Base-by-base conservation (phyloP, 2,888 invertebrate species). In the Coleophora flavipennella region DNA sequence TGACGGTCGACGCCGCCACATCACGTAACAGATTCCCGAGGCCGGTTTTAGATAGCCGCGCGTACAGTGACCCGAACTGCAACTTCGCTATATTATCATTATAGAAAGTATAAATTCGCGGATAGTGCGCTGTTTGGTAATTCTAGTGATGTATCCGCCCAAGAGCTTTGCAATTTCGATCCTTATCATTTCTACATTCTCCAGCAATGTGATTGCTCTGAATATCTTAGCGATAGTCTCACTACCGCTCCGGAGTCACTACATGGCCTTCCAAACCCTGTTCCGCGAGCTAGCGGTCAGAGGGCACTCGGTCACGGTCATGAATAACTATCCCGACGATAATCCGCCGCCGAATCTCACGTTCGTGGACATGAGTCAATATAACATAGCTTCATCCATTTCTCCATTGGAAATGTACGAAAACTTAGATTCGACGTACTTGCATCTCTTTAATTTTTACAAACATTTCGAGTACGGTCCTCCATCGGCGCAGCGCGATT, bases 271-370 rank as follows among this genome's bases (percentile, higher is more conserved):
- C 48, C 72, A 85, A 44, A 81, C 85, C 0, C 62, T 91, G 9
- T 66, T 91, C 31, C 79, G 76, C 9, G 87, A 85, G 44, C 58
- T 91, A 34, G 87, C 87, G 0, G 55, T 58, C 11, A 76, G 83
- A 8, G 91, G 90, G 0, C 90, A 91, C 49, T 72, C 86, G 7
- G 66, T 91, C 0, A 90, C 90, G 1, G 88, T 90, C 8, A 72
- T 90, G 7, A 89, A 88, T 9, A 86, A 87, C 55, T 90, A 86
- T 47, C 87, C 88, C 1, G 69, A 75, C 38, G 58, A 67, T 8
- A 55, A 72, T 29, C 67, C 77, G 0, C 43, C 75, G 10, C 50
- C 65, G 7, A 88, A 86, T 54, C 87, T 90, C 51, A 79, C 77
- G 34, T 88, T 89, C 46, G 67, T 91, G 13, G 67, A 84, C 40